These are phyloP conservation scores for Pholis gunnellus DNA, from an alignment of 2,113 vertebrate species.

Conservation along the genomic window DNA sequence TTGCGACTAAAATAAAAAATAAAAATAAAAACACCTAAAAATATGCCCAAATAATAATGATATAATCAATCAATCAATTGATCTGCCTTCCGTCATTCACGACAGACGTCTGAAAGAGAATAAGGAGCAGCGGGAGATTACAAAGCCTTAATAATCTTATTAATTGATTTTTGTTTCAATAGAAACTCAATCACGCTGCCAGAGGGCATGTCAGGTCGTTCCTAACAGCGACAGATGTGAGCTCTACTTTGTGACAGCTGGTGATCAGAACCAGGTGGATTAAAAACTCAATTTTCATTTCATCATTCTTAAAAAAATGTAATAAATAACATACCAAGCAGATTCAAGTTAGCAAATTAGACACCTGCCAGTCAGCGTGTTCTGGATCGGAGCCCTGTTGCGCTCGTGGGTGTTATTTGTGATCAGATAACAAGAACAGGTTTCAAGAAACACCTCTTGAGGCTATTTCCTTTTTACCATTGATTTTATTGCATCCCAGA, in stretches of 20 bases:
- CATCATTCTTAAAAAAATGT: background rate
- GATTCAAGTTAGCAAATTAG: conserved; percentile 34
- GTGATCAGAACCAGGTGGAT: conserved; percentile 10
- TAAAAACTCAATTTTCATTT: conserved; percentile 36
- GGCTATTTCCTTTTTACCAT: conserved; percentile 10
- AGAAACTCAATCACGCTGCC: conserved; percentile 30
- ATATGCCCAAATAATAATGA: conserved; percentile 33
- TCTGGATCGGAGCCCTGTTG: background rate
- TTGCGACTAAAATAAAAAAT: background rate
- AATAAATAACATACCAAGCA: background rate
- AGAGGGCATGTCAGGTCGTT: conserved; percentile 28
- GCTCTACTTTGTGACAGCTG: conserved; percentile 31
- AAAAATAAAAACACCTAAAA: background rate
- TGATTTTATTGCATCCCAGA: conserved; percentile 25
- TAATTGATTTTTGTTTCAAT: conserved; percentile 52
- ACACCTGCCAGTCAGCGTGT: conserved; percentile 41
- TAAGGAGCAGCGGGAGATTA: conserved; percentile 43
- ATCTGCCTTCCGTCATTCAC: conserved; percentile 20
- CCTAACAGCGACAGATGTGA: background rate
- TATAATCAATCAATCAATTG: conserved; percentile 34
- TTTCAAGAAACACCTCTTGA: conserved; percentile 21
- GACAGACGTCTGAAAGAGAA: conserved; percentile 32
- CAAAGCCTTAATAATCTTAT: conserved; percentile 22
- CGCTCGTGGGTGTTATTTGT: background rate
- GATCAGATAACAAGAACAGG: conserved; percentile 13